Base-by-base conservation (phyloP, 2,888 invertebrate species). In the Pyrocoelia pectoralis region DNA sequence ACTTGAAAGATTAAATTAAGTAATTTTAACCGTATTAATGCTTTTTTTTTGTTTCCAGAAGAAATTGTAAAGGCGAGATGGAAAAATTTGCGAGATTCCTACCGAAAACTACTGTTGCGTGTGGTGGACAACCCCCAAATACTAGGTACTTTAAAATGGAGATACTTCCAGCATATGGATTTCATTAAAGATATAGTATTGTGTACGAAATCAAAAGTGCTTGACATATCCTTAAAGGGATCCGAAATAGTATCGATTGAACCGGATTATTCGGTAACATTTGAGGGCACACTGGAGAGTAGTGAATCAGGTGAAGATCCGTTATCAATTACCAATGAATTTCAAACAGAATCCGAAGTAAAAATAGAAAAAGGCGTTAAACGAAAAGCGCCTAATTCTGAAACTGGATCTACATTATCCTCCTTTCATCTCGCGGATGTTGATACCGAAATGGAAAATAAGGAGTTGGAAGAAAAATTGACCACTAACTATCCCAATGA, bases 1-100 rank as follows among this genome's bases (percentile, higher is more conserved):
- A n/a, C n/a, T n/a, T n/a, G n/a, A n/a, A n/a, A n/a, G n/a, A n/a
- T n/a, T n/a, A n/a, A n/a, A n/a, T n/a, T n/a, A n/a, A n/a, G n/a
- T n/a, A n/a, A n/a, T n/a, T n/a, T n/a, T n/a, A n/a, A n/a, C n/a
- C n/a, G n/a, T n/a, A n/a, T n/a, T n/a, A 18, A 46, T 46, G 2
- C 15, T 17, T 46, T 18, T 14, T 51, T 51, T n/a, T 58, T 57
- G 12, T 43, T 70, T 68, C 38, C 68, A 73, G 73, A 82, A 80
- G 82, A 82, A 77, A 78, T 77, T 75, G 78, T 81, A 78, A 79
- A 82, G 79, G 80, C 82, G 77, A 81, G 82, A 79, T 82, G 80
- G 74, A 74, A 71, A 46, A 72, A 72, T 71, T 76, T 80, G 74
- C 78, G 77, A 71, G 77, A 73, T 57, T 66, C 72, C 5, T 72